These are phyloP conservation scores for Rugalucina vietnamica DNA, from an alignment of 2,888 invertebrate species.

Conservation along the genomic window DNA sequence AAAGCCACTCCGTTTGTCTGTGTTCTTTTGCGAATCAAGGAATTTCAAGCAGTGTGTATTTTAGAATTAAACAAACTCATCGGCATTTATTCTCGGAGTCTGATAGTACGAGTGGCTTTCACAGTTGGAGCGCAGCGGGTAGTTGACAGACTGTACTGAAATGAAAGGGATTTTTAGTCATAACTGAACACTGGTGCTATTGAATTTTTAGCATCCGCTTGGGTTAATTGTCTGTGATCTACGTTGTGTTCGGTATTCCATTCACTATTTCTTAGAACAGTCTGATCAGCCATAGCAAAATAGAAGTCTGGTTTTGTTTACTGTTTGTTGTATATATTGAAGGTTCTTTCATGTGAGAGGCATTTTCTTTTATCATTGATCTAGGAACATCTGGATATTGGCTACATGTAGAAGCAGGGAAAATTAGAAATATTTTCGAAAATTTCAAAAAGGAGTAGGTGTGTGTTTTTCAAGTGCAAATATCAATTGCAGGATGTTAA, in stretches of 20 bases:
- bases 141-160: neutral
- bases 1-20: neutral
- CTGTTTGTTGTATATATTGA: too few species aligned
- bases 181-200: too few species aligned
- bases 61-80: slow-evolving; percentile 12
- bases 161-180: neutral
- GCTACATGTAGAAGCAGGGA: neutral
- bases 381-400: neutral
- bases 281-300: too few species aligned
- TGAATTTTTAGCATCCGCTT: too few species aligned
- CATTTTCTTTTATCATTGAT: neutral
- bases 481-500: too few species aligned
- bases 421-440: neutral
- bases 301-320: too few species aligned
- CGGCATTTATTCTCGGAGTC: neutral
- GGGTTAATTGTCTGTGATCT: too few species aligned
- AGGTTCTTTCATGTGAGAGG: neutral
- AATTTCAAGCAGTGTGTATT: slow-evolving; percentile 6
- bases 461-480: too few species aligned
- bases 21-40: slow-evolving; percentile 1
- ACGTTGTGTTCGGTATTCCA: too few species aligned
- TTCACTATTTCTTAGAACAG: too few species aligned
- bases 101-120: neutral
- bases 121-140: neutral
- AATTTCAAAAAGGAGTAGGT: too few species aligned